Percentiles rank a stretch among this genome's conserved stretches.
These are phyloP conservation scores for Cepphus grylle DNA, from an alignment of 2,113 vertebrate genomes.

Conservation along the genomic window DNA sequence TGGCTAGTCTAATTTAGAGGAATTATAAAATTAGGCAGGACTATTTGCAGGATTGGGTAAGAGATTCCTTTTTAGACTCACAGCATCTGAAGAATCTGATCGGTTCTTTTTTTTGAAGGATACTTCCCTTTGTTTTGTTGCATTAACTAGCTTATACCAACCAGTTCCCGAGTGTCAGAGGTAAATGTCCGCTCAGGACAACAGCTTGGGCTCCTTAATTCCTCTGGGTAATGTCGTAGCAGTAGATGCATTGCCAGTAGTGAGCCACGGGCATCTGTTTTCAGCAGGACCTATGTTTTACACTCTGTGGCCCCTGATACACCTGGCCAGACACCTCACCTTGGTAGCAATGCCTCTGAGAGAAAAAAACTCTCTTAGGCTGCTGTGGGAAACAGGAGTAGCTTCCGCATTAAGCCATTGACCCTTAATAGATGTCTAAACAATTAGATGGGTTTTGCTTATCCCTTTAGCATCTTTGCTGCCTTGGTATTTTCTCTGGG, in stretches of 20 bases:
- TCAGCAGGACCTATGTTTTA: neutral
- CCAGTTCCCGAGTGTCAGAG: neutral
- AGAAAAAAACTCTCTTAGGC: neutral
- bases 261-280: neutral
- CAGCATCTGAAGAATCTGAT: constrained; percentile 2
- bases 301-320: neutral
- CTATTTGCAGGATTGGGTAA: constrained; percentile 19
- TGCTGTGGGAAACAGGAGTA: neutral
- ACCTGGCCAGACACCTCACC: neutral
- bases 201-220: neutral
- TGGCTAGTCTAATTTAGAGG: constrained; percentile 59
- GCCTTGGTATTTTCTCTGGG: neutral
- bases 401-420: neutral
- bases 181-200: neutral
- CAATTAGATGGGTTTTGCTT: neutral
- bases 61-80: neutral
- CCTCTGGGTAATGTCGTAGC: neutral
- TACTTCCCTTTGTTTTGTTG: neutral
- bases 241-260: neutral
- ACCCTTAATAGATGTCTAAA: neutral
- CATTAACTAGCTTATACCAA: neutral
- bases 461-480: neutral
- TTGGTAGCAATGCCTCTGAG: neutral
- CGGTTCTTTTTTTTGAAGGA: neutral
- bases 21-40: constrained; percentile 61